These are phyloP conservation scores for Lithosia quadra DNA, from an alignment of 2,888 invertebrate genomes.

Conservation along the genomic window DNA sequence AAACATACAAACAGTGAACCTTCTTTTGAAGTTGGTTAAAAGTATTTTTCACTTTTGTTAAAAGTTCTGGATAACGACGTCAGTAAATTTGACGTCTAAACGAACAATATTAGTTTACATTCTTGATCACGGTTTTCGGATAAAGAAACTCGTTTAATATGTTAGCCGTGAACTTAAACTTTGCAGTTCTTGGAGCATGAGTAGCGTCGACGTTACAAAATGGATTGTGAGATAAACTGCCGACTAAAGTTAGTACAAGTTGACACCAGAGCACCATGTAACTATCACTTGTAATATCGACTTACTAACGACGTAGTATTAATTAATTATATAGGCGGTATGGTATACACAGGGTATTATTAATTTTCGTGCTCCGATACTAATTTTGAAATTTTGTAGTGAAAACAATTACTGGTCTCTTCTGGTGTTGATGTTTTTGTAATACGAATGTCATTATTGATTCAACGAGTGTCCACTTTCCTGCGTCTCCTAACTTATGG, in stretches of 20 bases:
- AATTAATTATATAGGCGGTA: background rate
- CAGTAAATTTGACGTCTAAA: background rate
- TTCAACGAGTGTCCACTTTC: background rate
- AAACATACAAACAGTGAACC: too few species aligned
- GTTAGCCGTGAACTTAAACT: constrained; percentile 1
- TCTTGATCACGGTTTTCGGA: background rate
- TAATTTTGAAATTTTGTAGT: too few species aligned
- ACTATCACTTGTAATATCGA: constrained; percentile 13
- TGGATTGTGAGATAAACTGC: constrained; percentile 13
- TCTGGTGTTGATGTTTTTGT: background rate
- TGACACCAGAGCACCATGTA: constrained; percentile 5
- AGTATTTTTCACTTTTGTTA: background rate
- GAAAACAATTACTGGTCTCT: background rate
- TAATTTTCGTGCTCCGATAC: background rate
- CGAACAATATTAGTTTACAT: background rate
- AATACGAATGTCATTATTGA: too few species aligned
- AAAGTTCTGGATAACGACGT: background rate
- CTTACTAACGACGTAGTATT: constrained; percentile 13
- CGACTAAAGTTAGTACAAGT: constrained; percentile 12
- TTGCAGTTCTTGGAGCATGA: background rate
- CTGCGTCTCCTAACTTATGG: background rate
- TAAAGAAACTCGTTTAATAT: constrained; percentile 7
- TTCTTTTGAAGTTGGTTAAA: too few species aligned
- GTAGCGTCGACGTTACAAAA: constrained; percentile 12
- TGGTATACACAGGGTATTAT: background rate